Evolutionary conservation across 2,113 vertebrate genomes (phyloP), one percentile per base, ranked within the genome.

Genomic region (Tragelaphus scriptus): DNA sequence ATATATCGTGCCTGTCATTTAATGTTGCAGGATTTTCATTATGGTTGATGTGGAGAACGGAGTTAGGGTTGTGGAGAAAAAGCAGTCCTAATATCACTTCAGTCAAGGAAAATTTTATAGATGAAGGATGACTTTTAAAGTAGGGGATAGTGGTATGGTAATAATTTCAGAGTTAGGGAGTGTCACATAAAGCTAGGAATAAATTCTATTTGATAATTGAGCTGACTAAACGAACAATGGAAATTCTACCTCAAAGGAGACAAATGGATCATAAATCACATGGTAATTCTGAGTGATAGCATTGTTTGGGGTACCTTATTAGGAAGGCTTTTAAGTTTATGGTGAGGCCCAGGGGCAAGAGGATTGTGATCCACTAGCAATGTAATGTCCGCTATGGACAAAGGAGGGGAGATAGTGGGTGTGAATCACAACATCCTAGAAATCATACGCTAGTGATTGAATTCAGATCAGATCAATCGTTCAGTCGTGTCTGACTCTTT

Each of bases 181-280:
- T 80, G 11, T 94, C 47, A 63, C 3, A 13, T 58, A 88, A 15
- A 47, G 30, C 32, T 19, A 90, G 40, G 68, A 81, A 91, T n/a
- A 59, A 25, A 90, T 55, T 91, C 32, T 23, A 40, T 56, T 81
- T 19, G 23, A 58, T 90, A 91, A 61, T 30, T 7, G n/a, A 51
- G 21, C 55, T 88, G n/a, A 88, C 40, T 95, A 91, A 90, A 88
- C 51, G 32, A 92, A 77, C 59, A 86, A 89, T 61, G 53, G 26
- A 90, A 95, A 82, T 85, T 85, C 47, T 86, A 93, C 36, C 17
- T 85, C 32, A 94, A 80, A 86, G 94, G 86, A 86, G 65, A 94
- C 85, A 94, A 85, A 71, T 21, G 49, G 79, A 36, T 71, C 88
- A 88, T 56, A 40, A 87, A 85, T 32, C 53, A 47, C 26, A 77